Base-by-base conservation (phyloP, 2,113 vertebrate genomes). In the Todiramphus chloris region DNA sequence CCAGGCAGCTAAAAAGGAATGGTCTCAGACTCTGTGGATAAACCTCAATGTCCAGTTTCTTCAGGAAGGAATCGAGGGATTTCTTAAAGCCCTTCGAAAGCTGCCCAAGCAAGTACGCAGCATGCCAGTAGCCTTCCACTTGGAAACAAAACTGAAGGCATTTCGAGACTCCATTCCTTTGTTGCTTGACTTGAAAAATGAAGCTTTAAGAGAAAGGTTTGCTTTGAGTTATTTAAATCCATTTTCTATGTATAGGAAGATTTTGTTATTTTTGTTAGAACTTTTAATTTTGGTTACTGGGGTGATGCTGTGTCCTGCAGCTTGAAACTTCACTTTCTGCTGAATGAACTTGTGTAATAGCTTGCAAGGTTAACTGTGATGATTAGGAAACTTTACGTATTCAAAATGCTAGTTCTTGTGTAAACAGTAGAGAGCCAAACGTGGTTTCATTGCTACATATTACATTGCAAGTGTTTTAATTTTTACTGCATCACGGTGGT, bases 141-240 rank as follows among this genome's bases (percentile, higher is more conserved):
- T 99, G 59, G 99, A 99, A 9, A 94, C 96, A 11, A 99, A 96
- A 59, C 97, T 99, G 99, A 99, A 99, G 87, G 98, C 99, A 3
- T 99, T 99, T 96, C 99, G 95, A 90, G 99, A 99, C 72, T 99
- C 99, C 12, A 96, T 99, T 44, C 99, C 99, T 53, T 97, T 99
- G 63, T 97, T 99, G 46, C 97, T 99, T n/a, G 99, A 99, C 96
- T 96, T 99, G 88, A 99, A 99, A 93, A 98, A 99, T 4, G 99
- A 99, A 90, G 99, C 99, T 15, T 97, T 99, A n/a, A 98, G 99
- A 97, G 98, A 99, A 74, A 99, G 99, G 99, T 99, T 77, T 53
- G 98, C 50, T 91, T 35, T 74, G 33, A 35, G 63, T 82, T 64
- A 39, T 59, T 88, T 48, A 17, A 43, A 27, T 37, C 10, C 8